Conservation (phyloP, 2,888 invertebrate genomes). For the Pheosia gnoma region DNA sequence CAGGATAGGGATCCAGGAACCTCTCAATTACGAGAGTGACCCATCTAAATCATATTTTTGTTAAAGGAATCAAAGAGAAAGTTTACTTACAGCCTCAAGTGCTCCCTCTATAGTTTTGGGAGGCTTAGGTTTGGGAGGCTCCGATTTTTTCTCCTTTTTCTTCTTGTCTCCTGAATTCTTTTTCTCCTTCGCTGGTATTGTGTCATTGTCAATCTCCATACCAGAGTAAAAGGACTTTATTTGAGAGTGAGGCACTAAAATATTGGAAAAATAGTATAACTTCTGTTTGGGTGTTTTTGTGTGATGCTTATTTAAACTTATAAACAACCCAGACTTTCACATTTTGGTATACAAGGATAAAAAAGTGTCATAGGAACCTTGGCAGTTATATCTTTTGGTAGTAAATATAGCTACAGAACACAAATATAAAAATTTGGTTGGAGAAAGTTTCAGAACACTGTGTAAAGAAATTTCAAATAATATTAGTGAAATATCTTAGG, state of each 20-base stretch:
- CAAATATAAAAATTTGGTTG: no score
- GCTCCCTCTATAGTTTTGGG: constrained; percentile 87
- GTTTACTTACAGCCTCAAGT: constrained; percentile 79
- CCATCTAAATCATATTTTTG: no score
- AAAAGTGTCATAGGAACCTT: no score
- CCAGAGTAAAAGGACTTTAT: constrained; percentile 87
- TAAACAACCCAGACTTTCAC: no score
- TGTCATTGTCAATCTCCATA: constrained; percentile 86
- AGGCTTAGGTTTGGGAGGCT: constrained; percentile 84
- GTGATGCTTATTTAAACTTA: no score
- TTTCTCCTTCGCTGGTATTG: constrained; percentile 80
- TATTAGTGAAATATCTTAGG: not conserved
- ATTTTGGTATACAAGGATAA: no score
- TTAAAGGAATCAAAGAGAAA: no score
- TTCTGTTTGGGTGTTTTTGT: not conserved
- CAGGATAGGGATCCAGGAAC: no score
- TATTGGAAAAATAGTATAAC: constrained; percentile 27
- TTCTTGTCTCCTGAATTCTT: constrained; percentile 76
- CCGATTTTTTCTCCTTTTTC: constrained; percentile 78
- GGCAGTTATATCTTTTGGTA: constrained; percentile 1
- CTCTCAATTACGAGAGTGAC: no score
- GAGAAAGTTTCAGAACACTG: not conserved
- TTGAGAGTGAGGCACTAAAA: constrained; percentile 87
- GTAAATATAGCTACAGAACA: not conserved
- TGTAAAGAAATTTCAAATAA: not conserved